Evolutionary conservation across 2,797 vertebrate genomes (phyloP).

Genomic region (Oreortyx pictus): DNA sequence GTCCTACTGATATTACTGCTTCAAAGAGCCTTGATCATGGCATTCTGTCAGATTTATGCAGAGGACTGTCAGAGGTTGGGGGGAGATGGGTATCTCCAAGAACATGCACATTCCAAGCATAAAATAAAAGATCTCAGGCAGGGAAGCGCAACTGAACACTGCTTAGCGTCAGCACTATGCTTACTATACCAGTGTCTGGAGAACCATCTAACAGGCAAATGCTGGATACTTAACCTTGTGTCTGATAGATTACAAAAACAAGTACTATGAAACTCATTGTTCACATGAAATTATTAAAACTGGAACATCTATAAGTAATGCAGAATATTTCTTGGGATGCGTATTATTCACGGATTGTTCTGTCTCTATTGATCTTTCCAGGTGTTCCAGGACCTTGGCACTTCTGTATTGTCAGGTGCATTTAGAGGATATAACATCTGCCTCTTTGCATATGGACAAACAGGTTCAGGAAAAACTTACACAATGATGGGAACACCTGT

Average conservation of each 20-base stretch:
- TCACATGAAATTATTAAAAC: background rate
- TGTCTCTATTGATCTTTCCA: conserved; percentile 71
- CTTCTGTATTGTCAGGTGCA: conserved; percentile 90
- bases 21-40: background rate
- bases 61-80: background rate
- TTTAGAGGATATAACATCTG: conserved; percentile 96
- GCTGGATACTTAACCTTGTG: background rate
- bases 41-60: background rate
- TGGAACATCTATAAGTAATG: background rate
- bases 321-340: background rate
- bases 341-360: background rate
- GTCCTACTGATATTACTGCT: background rate
- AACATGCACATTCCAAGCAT: background rate
- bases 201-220: background rate
- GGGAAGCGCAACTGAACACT: background rate
- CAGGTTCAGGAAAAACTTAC: conserved; percentile 97
- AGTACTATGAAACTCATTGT: background rate
- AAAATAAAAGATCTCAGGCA: background rate
- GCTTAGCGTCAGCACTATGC: background rate
- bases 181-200: background rate
- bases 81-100: background rate
- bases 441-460: conserved; percentile 98
- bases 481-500: conserved; percentile 98
- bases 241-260: background rate
- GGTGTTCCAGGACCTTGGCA: conserved; percentile 97